Percentiles rank a stretch among this genome's conserved stretches.
phyloP scores from a whole-genome alignment of 2,888 invertebrate genomes.

The Thymelicus acteon region DNA sequence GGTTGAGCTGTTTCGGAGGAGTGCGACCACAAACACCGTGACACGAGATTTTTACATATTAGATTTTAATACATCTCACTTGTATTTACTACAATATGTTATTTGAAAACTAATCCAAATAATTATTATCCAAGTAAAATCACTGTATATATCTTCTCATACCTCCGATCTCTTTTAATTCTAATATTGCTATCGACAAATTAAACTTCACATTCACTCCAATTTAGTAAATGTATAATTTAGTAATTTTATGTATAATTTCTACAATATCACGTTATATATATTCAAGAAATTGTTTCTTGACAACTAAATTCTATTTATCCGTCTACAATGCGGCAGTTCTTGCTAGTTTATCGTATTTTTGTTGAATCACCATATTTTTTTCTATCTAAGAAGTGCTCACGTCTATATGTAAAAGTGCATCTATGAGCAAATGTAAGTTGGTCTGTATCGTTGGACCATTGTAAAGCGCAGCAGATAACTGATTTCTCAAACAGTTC shows the following conservation, averaged over 20 bases:
- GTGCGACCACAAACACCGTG: no score
- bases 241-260: conserved; percentile 40
- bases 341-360: conserved; percentile 64
- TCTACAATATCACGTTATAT: conserved; percentile 45
- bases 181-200: conserved; percentile 35
- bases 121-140: background rate
- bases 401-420: conserved; percentile 70
- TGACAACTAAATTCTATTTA: conserved; percentile 43
- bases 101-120: background rate
- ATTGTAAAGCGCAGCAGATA: conserved; percentile 61
- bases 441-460: conserved; percentile 70
- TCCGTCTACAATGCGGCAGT: conserved; percentile 68
- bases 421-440: conserved; percentile 76
- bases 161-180: conserved; percentile 6
- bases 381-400: conserved; percentile 71
- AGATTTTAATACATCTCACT: no score
- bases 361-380: conserved; percentile 42
- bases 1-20: no score
- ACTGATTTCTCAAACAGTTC: conserved; percentile 27
- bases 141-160: conserved; percentile 29
- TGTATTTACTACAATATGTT: no score
- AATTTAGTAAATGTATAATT: conserved; percentile 17
- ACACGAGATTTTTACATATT: no score
- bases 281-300: conserved; percentile 32
- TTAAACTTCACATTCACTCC: conserved; percentile 17